A percentile compares a stretch with the other conserved stretches of the same genome.
Evolutionary conservation across 2,113 vertebrate species (phyloP).

Genomic region (Xenus cinereus): DNA sequence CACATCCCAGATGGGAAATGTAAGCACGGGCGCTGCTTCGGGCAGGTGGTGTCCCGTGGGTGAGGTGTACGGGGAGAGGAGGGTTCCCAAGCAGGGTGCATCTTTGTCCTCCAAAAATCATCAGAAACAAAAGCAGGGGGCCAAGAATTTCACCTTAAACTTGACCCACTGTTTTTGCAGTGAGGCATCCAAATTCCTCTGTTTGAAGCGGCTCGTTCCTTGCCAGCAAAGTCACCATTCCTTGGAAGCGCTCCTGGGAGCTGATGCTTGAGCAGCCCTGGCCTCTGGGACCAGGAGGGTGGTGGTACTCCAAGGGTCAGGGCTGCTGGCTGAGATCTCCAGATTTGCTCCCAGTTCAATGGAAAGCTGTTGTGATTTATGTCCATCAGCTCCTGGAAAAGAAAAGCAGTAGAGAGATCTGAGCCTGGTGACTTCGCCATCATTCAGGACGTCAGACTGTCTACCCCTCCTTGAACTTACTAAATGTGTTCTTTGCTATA

Average conservation of each 20-base stretch:
- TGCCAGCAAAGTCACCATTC: background rate
- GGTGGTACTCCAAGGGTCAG: background rate
- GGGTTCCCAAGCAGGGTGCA: background rate
- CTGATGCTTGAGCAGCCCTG: background rate
- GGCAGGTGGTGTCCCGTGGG: background rate
- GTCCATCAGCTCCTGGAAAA: background rate
- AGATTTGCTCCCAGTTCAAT: background rate
- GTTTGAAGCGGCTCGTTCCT: background rate
- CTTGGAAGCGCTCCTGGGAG: background rate
- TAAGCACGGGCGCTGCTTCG: fast-evolving
- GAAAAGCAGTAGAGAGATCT: background rate
- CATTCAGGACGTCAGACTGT: background rate
- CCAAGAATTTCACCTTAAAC: constrained; percentile 7
- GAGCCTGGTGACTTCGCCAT: background rate
- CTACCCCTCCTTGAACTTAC: background rate
- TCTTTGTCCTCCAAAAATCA: background rate
- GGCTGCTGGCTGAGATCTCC: background rate
- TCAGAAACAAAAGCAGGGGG: background rate
- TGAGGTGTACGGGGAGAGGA: background rate
- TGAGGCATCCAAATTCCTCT: background rate
- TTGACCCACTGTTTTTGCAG: background rate
- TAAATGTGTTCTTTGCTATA: fast-evolving
- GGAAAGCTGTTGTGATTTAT: background rate
- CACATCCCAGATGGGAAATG: background rate
- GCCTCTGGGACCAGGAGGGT: background rate